Conservation (phyloP, 2,888 invertebrate species). For the Sycophila texana region DNA sequence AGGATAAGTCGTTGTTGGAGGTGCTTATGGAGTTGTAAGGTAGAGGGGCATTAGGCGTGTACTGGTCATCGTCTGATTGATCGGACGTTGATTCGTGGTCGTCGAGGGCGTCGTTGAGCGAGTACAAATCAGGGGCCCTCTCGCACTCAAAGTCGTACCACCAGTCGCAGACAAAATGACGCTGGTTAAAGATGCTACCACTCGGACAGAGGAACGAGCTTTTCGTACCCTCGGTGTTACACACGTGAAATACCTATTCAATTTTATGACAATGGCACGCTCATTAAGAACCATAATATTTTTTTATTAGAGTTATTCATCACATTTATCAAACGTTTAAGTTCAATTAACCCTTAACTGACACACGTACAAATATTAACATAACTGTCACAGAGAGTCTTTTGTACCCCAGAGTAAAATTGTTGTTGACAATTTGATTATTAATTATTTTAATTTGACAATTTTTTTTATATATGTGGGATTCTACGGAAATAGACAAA, state of each 20-base stretch:
- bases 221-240: slow-evolving; percentile 75
- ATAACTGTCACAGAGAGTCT: too few species aligned
- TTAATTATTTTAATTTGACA: too few species aligned
- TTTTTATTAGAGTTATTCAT: too few species aligned
- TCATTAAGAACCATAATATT: too few species aligned
- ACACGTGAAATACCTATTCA: slow-evolving; percentile 77
- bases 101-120: slow-evolving; percentile 59
- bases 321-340: too few species aligned
- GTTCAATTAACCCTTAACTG: too few species aligned
- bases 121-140: slow-evolving; percentile 61
- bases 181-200: slow-evolving; percentile 79
- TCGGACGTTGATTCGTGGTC: slow-evolving; percentile 11
- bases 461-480: too few species aligned
- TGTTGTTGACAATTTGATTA: too few species aligned
- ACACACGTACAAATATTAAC: too few species aligned
- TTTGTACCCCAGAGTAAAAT: too few species aligned
- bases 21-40: slow-evolving; percentile 51
- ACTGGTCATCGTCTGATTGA: neutral
- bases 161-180: slow-evolving; percentile 78
- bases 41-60: slow-evolving; percentile 20
- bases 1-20: slow-evolving; percentile 59
- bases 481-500: too few species aligned
- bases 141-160: slow-evolving; percentile 78
- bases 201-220: slow-evolving; percentile 78
- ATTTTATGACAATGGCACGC: slow-evolving; percentile 1